Evolutionary conservation across 1,140 invertebrate genomes (phyloP).

Genomic region (Holotrichia oblita): DNA sequence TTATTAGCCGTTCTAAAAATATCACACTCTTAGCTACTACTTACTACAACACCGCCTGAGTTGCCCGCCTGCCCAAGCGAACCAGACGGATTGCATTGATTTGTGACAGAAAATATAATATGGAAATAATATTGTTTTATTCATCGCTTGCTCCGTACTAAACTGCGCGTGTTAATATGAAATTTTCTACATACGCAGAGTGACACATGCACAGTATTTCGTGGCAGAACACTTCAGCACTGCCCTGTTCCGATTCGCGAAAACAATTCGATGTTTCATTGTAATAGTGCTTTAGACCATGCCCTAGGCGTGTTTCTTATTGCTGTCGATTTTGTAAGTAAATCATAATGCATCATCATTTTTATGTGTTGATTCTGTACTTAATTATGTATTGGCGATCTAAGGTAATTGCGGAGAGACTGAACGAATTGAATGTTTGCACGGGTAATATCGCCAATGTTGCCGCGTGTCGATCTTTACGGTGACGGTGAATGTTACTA

Average conservation of each 20-base stretch:
- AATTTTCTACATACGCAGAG: neutral
- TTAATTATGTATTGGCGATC: neutral
- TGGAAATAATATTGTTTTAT: conserved; percentile 26
- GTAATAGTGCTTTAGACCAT: conserved; percentile 30
- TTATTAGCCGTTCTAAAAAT: conserved; percentile 61
- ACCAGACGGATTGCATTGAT: conserved; percentile 43
- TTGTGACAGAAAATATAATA: conserved; percentile 39
- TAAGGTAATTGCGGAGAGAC: neutral
- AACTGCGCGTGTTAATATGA: conserved; percentile 10
- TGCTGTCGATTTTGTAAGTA: conserved; percentile 39
- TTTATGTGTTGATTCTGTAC: neutral
- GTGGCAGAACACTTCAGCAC: neutral
- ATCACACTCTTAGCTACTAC: conserved; percentile 45
- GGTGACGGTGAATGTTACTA: neutral
- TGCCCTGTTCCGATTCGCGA: conserved; percentile 17
- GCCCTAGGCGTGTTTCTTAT: conserved; percentile 33
- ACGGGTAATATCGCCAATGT: neutral
- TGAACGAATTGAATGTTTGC: neutral
- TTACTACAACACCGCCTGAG: conserved; percentile 29
- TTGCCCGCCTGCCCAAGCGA: conserved; percentile 24
- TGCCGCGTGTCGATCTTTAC: neutral
- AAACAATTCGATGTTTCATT: conserved; percentile 27
- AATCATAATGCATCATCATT: neutral
- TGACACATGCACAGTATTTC: conserved; percentile 4
- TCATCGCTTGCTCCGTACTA: conserved; percentile 1